Base-by-base conservation (phyloP, 2,888 invertebrate species). In the Morpho achilles region DNA sequence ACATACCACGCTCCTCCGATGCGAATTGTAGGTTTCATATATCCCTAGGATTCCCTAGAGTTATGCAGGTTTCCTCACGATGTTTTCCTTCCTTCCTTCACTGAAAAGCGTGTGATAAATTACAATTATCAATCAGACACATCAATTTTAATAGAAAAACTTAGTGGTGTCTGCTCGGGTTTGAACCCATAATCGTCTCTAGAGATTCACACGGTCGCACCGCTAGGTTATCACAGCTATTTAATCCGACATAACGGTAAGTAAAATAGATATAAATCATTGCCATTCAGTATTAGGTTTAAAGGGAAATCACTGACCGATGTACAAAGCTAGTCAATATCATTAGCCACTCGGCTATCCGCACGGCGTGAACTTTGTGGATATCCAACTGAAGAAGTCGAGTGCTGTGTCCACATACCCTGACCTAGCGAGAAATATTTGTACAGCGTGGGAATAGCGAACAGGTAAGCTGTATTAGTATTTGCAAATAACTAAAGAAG, bases 391-490 rank as follows among this genome's bases (percentile, higher is more conserved):
- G 73, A 82, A 79, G 77, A 78, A 74, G 69, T 80, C 69, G 69
- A 85, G 85, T 74, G 85, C 79, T 80, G 58, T 74, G 79, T 77
- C 81, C 75, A 85, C 76, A 84, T 66, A 22, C 53, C 40, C 66
- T 65, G 68, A 65, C 65, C 66, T 58, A 57, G 59, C 61, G 59
- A 56, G 54, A 62, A 65, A 61, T 69, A 67, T 69, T 68, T 69
- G 69, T 68, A 67, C 55, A 50, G 45, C 49, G 42, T 49, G 54
- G 60, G 50, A 47, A 45, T 63, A 59, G 53, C 59, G 41, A 58
- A 45, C 51, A 52, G 52, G 54, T 55, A 44, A 54, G 42, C 42
- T 52, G 55, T 47, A 48, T 59, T 59, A 53, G 55, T 47, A 48
- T 59, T 59, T 56, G 49, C 47, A 43, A 55, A 43, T 23, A 42